Base-by-base conservation (phyloP, 2,797 vertebrate species). In the Hapalemur alaotrensis region DNA sequence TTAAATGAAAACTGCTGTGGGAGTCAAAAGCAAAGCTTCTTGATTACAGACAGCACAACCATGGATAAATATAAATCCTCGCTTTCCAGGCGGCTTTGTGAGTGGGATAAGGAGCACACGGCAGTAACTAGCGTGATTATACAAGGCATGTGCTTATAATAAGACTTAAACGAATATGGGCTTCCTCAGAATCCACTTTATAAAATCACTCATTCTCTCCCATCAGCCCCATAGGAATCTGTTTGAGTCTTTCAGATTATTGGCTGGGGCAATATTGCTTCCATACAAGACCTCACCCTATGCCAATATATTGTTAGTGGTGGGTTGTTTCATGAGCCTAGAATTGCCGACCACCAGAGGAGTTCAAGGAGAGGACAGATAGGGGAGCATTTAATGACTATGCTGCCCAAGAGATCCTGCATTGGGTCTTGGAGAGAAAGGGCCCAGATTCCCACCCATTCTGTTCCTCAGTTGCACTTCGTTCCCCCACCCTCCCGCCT, bases 1-100 rank as follows among this genome's bases (percentile, higher is more conserved):
- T 94, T 96, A 96, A 96, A 96, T 93, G 54, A 91, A 97, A 97
- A 96, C 96, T 96, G 92, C 93, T 97, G 92, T 4, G 1, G 70
- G 92, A 96, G 69, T 89, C 83, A 73, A 95, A 95, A 89, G 76
- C 65, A 97, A 95, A 97, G 22, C 61, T 65, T 92, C 84, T 90
- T 95, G 89, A 95, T 97, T 95, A 78, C 86, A 96, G 95, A 88
- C 82, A 93, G 76, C 2, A 2, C 38, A 82, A 61, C 50, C 75
- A 67, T 46, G 91, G 91, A 85, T 95, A 95, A 96, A 96, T 95
- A 89, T 75, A 95, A 96, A 97, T 59, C 95, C 75, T 38, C 78
- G 65, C 79, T 97, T 83, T 89, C 79, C 89, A 91, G 82, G 93
- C 25, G 1, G 95, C 95, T 96, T 61, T 96, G 63, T 83, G 91